Percentiles rank a stretch among this genome's conserved stretches.
Conservation (phyloP, 2,888 invertebrate species). For the Lithophane ornitopus region DNA sequence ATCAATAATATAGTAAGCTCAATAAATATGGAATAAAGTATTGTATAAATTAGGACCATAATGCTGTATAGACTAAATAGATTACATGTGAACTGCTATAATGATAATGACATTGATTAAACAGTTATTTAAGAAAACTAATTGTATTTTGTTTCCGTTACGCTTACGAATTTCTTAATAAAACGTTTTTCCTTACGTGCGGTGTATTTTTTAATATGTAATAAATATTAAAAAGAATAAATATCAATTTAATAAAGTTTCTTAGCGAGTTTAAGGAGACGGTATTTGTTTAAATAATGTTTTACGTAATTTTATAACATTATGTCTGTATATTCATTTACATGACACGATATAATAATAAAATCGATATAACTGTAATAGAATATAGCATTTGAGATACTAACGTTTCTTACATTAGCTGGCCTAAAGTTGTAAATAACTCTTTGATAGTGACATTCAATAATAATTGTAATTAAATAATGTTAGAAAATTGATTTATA, state of each 20-base stretch:
- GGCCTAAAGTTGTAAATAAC: constrained; percentile 73
- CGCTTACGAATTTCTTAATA: neutral
- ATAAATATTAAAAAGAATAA: neutral
- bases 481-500: constrained; percentile 28
- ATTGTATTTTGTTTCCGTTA: constrained; percentile 6
- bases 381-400: constrained; percentile 59
- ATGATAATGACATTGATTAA: constrained; percentile 33
- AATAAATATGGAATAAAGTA: constrained; percentile 58
- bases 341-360: constrained; percentile 41
- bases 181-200: neutral
- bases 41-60: constrained; percentile 69
- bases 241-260: neutral
- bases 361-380: constrained; percentile 59
- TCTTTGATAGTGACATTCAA: constrained; percentile 63
- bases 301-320: constrained; percentile 10
- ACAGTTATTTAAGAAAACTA: constrained; percentile 6
- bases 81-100: constrained; percentile 45
- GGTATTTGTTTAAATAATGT: neutral
- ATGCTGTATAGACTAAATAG: constrained; percentile 64
- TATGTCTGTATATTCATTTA: constrained; percentile 52
- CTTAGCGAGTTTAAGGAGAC: neutral
- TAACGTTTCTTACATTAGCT: constrained; percentile 78
- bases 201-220: neutral
- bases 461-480: constrained; percentile 56
- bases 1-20: constrained; percentile 62